phyloP scores from a whole-genome alignment of 1,140 invertebrate genomes.

The Zaprionus camerounensis region DNA sequence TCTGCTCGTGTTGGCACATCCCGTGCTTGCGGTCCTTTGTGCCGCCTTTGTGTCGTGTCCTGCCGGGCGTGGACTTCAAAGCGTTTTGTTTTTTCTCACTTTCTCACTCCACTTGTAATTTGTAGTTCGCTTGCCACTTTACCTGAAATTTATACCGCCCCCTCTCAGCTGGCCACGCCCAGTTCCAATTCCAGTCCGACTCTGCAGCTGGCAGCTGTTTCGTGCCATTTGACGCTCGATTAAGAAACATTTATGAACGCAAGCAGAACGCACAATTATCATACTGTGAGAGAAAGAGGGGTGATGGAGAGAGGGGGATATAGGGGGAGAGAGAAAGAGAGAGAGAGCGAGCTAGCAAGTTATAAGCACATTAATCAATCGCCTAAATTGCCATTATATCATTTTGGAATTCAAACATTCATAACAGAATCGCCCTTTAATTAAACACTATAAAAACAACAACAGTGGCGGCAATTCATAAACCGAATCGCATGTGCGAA shows the following conservation, averaged over 20 bases:
- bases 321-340: neutral
- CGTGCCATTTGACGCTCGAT: conserved; percentile 48
- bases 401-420: conserved; percentile 5
- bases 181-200: neutral
- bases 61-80: conserved; percentile 35
- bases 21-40: conserved; percentile 32
- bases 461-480: neutral
- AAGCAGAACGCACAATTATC: conserved; percentile 44
- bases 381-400: conserved; percentile 24
- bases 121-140: conserved; percentile 21
- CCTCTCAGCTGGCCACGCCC: neutral
- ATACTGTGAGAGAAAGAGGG: neutral
- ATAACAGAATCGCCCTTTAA: conserved; percentile 24
- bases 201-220: conserved; percentile 41
- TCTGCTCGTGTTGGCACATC: conserved; percentile 32
- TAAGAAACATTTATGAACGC: conserved; percentile 42
- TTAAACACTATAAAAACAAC: conserved; percentile 6
- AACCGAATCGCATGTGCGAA: neutral
- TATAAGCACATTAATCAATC: conserved; percentile 44
- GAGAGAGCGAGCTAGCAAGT: neutral
- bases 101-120: neutral
- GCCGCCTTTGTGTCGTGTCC: conserved; percentile 3
- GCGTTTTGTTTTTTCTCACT: conserved; percentile 17
- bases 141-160: conserved; percentile 33
- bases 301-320: neutral